Evolutionary conservation across 2,797 vertebrate species (phyloP).

Genomic region (Melanogrammus aeglefinus): DNA sequence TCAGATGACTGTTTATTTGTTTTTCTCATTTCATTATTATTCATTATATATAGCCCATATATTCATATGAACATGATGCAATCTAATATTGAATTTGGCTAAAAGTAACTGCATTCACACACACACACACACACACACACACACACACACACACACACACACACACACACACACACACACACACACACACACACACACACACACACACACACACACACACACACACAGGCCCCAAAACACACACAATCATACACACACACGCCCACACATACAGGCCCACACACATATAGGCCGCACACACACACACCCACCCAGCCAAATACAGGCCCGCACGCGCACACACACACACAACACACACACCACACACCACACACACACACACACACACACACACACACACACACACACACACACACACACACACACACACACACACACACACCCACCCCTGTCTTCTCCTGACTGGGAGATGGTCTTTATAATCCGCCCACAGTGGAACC

Average conservation of each 20-base stretch:
- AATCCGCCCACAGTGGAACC: slow-evolving; percentile 64
- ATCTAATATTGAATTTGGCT: no score
- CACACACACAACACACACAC: slow-evolving; percentile 17
- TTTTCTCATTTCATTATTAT: no score
- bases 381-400: not conserved
- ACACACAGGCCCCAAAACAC: no score
- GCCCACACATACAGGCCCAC: no score
- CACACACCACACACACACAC: not conserved
- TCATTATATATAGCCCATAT: no score
- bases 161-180: no score
- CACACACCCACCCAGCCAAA: not conserved
- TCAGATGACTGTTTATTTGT: no score
- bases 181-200: no score
- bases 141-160: no score
- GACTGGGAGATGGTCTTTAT: slow-evolving; percentile 58
- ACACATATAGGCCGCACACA: not conserved
- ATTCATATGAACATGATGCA: no score
- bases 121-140: no score
- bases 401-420: slow-evolving; percentile 1
- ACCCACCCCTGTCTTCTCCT: slow-evolving; percentile 38
- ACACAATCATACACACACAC: not conserved
- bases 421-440: slow-evolving; percentile 10
- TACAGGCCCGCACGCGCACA: not conserved
- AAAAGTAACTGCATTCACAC: no score
- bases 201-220: not conserved